Conservation (phyloP, 2,797 vertebrate species). For the Enteromius unitaeniatus region DNA sequence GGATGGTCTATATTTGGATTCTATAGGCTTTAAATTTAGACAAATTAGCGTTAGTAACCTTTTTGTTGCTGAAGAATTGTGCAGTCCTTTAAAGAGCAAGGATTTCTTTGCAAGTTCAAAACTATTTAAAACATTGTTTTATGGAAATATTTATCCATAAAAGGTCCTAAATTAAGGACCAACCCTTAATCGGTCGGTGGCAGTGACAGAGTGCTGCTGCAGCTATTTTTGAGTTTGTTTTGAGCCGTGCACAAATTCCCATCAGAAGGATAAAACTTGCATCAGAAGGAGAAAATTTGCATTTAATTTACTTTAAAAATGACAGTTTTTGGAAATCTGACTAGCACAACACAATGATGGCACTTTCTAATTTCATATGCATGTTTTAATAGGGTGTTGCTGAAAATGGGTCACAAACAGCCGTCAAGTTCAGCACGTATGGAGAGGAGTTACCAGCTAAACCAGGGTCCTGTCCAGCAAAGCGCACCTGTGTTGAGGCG, state of each 20-base stretch:
- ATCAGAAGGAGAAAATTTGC: constrained; percentile 18
- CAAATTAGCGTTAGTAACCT: neutral
- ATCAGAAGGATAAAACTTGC: constrained; percentile 23
- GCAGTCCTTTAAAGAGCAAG: constrained; percentile 31
- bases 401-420: constrained; percentile 17
- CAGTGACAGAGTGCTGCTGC: constrained; percentile 31
- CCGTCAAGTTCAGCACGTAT: neutral
- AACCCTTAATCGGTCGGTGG: constrained; percentile 58
- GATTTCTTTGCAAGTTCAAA: constrained; percentile 43
- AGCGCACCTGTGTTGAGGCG: constrained; percentile 56
- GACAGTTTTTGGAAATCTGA: neutral
- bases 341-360: neutral
- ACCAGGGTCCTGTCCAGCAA: constrained; percentile 31
- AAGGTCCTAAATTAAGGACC: constrained; percentile 26
- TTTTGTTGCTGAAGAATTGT: neutral
- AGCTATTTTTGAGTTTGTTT: constrained; percentile 66
- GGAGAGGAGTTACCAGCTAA: constrained; percentile 49
- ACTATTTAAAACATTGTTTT: constrained; percentile 43
- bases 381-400: constrained; percentile 62
- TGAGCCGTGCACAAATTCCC: constrained; percentile 42
- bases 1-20: neutral
- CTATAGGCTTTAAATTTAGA: neutral
- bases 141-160: constrained; percentile 53
- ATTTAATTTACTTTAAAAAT: neutral
- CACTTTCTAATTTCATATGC: constrained; percentile 1